Evolutionary conservation across 2,113 vertebrate genomes (phyloP).

Genomic region (Stercorarius parasiticus): DNA sequence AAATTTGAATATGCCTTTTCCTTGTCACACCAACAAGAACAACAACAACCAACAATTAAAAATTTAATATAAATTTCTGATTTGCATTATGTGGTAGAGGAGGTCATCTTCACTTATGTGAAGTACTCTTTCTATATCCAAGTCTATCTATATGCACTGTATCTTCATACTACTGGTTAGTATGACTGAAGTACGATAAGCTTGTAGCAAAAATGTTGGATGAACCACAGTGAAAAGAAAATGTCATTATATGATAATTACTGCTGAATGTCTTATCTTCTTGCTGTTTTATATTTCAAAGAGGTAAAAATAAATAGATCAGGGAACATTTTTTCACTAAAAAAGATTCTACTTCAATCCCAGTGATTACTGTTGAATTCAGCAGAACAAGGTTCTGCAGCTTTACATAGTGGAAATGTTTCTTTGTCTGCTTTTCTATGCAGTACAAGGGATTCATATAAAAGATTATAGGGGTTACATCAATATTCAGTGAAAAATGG

Average conservation of each 20-base stretch:
- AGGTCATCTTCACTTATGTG: neutral
- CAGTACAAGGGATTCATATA: neutral
- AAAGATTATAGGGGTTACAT: neutral
- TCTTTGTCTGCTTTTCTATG: neutral
- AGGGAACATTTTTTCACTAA: neutral
- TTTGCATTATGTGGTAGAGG: neutral
- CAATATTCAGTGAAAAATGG: neutral
- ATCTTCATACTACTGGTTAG: neutral
- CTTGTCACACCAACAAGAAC: neutral
- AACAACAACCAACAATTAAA: neutral
- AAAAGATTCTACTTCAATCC: neutral
- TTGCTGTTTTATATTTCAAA: neutral
- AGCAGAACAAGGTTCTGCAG: neutral
- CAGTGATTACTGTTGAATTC: neutral
- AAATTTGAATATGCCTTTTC: neutral
- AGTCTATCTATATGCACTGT: neutral
- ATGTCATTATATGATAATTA: neutral
- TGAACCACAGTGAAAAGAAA: neutral
- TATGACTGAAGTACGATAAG: neutral
- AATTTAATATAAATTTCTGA: neutral
- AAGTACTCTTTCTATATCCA: neutral
- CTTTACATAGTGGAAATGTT: neutral
- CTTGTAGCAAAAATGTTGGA: neutral
- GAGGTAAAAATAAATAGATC: neutral
- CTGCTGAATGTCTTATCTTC: neutral